These are phyloP conservation scores for Rhyacichthys aspro DNA, from an alignment of 2,797 vertebrate genomes.

Conservation along the genomic window DNA sequence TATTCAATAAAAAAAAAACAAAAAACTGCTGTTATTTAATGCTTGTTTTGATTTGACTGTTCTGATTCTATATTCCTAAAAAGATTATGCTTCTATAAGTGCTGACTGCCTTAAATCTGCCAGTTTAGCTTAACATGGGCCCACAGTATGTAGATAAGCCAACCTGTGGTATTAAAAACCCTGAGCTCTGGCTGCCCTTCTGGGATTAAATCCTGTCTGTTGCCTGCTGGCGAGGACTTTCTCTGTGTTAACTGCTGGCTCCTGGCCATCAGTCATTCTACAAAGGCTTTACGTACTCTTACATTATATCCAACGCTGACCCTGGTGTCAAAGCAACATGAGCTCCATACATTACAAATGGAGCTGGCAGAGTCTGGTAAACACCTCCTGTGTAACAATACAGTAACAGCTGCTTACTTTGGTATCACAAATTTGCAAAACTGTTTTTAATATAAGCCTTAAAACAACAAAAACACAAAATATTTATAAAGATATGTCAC, in stretches of 20 bases:
- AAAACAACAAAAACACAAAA: too few relatives aligned
- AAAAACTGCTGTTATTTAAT: too few relatives aligned
- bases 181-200: slow-evolving; percentile 27
- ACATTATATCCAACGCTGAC: slow-evolving; percentile 58
- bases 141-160: slow-evolving; percentile 32
- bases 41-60: too few relatives aligned
- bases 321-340: slow-evolving; percentile 45
- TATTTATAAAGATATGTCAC: too few relatives aligned
- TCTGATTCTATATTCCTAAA: too few relatives aligned
- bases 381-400: slow-evolving; percentile 4
- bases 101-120: background rate
- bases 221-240: slow-evolving; percentile 39
- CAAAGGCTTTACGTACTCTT: slow-evolving; percentile 55
- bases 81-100: too few relatives aligned
- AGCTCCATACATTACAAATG: slow-evolving; percentile 31
- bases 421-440: too few relatives aligned
- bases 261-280: slow-evolving; percentile 56
- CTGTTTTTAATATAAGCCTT: too few relatives aligned
- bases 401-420: background rate
- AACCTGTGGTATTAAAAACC: slow-evolving; percentile 32
- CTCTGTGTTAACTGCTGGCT: slow-evolving; percentile 57
- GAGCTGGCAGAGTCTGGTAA: slow-evolving; percentile 12
- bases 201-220: slow-evolving; percentile 37
- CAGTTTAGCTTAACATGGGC: slow-evolving; percentile 13
- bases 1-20: too few relatives aligned